Base-by-base conservation (phyloP, 2,888 invertebrate genomes). In the Boloria selene region DNA sequence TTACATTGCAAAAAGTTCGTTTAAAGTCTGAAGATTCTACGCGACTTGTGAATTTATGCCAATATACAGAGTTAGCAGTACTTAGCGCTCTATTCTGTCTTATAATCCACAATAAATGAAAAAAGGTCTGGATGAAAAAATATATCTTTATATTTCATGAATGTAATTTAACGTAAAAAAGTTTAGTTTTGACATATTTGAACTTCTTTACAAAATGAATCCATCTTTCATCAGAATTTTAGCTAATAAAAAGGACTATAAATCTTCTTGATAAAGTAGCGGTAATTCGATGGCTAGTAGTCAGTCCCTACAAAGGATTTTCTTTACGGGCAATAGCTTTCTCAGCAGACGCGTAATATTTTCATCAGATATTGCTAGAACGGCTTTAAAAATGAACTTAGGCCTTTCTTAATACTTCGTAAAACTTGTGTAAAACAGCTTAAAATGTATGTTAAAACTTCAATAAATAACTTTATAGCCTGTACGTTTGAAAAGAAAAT, bases 201-300 rank as follows among this genome's bases (percentile, higher is more conserved):
- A 44, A 7, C 18, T 18, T n/a, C 50, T 50, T 4, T 13, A 31
- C 2, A 47, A 47, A 13, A n/a, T 47, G 2, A n/a, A 7, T 7
- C 47, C 31, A 52, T 64, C 58, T 45, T 45, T 13, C 47, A 45
- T 64, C 52, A 64, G 18, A 56, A 56, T 61, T 47, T 16, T n/a
- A 47, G 13, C 58, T 44, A 53, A 68, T 61, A 61, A 58, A 16
- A 42, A 56, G 38, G 16, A 53, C 61, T 22, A 70, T 59, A 74
- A 75, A 75, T 76, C 73, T 72, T 62, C 58, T 49, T 67, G 74
- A 74, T 75, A 75, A 75, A 74, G 72, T 70, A 59, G 71, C 71
- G 70, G 72, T 66, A 69, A 73, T 72, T 72, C 70, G 69, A 72
- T 73, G 72, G 68, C 72, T 55, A 60, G 73, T 64, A 62, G 69